Evolutionary conservation across 2,888 invertebrate species (phyloP), one percentile per base, ranked within the genome.

Genomic region (Teinopalpus imperialis): DNA sequence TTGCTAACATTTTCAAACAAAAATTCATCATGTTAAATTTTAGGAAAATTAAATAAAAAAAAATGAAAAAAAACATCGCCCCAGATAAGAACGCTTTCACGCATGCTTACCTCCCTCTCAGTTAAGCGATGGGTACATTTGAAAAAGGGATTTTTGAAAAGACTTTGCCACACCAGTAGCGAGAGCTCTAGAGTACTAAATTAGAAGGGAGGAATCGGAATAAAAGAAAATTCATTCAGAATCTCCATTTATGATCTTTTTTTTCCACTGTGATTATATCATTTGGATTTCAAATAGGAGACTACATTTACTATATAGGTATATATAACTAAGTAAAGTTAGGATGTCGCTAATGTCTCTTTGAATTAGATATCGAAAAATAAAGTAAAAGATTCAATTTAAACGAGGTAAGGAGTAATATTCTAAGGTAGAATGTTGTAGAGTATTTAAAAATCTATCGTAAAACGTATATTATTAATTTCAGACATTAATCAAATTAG

Each of bases 1-100:
- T 14, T 14, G 14, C 8, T 4, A 1, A 30, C n/a, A 3, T 30
- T 30, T 5, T 16, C 8, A 8, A 27, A 39, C 31, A 26, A 16
- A 37, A 41, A 35, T 41, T 30, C 20, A 12, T 34, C 18, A 30
- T 18, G n/a, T 31, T 12, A 6, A 35, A 46, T 48, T 43, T 46
- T 51, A 51, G 31, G 43, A 8, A 54, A 53, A 53, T 58, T 57
- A 59, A 60, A 58, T 54, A 57, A 61, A 57, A 60, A 58, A 53
- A 48, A 55, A 54, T 53, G 45, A 50, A 60, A 58, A 47, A 50
- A 60, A 58, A 50, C 54, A 56, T 54, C 58, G 55, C 56, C 56
- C 53, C 52, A 53, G 56, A 57, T 61, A 48, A 43, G 53, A 55
- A 63, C 57, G 54, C 48, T 48, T 59, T 55, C 51, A 53, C 59